Conservation (phyloP, 2,888 invertebrate species). For the Acronicta leporina region DNA sequence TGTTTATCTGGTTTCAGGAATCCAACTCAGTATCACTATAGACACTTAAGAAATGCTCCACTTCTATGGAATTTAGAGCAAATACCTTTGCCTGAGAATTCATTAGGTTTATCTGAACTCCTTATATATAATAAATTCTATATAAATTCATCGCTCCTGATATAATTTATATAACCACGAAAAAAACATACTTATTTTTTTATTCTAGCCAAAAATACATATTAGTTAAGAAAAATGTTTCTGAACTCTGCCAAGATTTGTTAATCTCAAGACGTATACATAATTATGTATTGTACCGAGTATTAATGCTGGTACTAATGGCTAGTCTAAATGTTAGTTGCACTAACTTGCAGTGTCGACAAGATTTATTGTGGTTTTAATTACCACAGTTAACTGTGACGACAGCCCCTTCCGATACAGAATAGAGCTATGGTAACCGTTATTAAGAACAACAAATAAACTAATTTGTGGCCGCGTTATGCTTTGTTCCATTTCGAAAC, state of each 20-base stretch:
- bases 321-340: slow-evolving; percentile 42
- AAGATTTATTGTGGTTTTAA: slow-evolving; percentile 72
- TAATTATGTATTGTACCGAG: slow-evolving; percentile 9
- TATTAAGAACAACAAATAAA: slow-evolving; percentile 54
- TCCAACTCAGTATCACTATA: slow-evolving; percentile 15
- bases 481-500: slow-evolving; percentile 2
- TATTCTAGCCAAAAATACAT: too few species aligned
- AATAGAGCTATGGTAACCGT: slow-evolving; percentile 57
- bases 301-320: slow-evolving; percentile 24
- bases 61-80: slow-evolving; percentile 2
- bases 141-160: too few species aligned
- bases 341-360: slow-evolving; percentile 57
- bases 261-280: neutral
- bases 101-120: too few species aligned
- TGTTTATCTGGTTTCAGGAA: slow-evolving; percentile 32
- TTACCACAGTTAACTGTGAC: slow-evolving; percentile 70
- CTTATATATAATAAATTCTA: too few species aligned
- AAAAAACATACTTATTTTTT: too few species aligned
- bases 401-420: slow-evolving; percentile 66
- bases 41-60: slow-evolving; percentile 16
- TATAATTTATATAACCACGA: too few species aligned
- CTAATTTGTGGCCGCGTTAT: neutral
- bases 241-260: neutral
- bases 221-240: too few species aligned
- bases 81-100: too few species aligned